Evolutionary conservation across 2,888 invertebrate species (phyloP).

Genomic region (Melanargia galathea): DNA sequence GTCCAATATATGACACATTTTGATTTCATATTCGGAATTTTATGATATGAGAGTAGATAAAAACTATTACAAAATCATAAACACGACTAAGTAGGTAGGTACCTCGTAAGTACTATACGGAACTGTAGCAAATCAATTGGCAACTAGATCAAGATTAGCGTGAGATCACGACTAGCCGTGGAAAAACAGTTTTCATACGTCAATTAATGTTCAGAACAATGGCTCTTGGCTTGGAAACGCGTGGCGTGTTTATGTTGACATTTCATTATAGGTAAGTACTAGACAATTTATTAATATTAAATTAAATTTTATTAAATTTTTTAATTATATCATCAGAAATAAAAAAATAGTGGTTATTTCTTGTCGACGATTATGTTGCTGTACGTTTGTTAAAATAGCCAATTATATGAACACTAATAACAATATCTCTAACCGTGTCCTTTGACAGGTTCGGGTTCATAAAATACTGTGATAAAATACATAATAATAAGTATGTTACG

Average conservation of each 20-base stretch:
- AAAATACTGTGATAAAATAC: too few species aligned
- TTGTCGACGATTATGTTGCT: constrained; percentile 1
- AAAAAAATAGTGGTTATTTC: too few species aligned
- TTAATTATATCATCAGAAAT: too few species aligned
- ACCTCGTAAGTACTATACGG: too few species aligned
- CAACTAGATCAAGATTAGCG: neutral
- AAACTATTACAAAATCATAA: neutral
- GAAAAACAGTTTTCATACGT: constrained; percentile 21
- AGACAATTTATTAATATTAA: too few species aligned
- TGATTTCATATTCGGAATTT: too few species aligned
- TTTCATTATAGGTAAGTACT: neutral
- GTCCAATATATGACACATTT: too few species aligned
- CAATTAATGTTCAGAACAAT: constrained; percentile 26
- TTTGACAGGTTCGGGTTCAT: too few species aligned
- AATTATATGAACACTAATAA: neutral
- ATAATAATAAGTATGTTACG: too few species aligned
- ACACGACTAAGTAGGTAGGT: too few species aligned
- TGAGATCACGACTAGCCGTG: constrained; percentile 25
- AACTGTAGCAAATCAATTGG: constrained; percentile 24
- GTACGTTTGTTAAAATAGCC: neutral
- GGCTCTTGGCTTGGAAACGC: constrained; percentile 10
- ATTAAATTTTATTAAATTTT: too few species aligned
- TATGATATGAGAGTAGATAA: too few species aligned
- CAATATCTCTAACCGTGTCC: neutral
- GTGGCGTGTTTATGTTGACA: constrained; percentile 16